These are phyloP conservation scores for Poeciliopsis turrubarensis DNA, from an alignment of 2,113 vertebrate species.

Conservation along the genomic window DNA sequence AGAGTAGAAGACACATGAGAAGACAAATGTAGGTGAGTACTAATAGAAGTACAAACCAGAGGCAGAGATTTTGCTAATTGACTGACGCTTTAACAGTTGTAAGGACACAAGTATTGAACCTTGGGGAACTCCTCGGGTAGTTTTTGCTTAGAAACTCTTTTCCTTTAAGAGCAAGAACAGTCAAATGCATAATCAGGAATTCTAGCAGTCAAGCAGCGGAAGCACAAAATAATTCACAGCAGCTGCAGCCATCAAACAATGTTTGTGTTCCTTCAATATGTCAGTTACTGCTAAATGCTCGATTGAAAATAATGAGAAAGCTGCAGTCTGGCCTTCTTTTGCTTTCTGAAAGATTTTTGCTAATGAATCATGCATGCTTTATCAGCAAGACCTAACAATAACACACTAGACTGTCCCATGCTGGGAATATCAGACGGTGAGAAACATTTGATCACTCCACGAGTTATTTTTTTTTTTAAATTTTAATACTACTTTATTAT, in stretches of 20 bases:
- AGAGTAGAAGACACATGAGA: neutral
- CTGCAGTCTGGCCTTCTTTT: no score
- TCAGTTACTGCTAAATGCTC: no score
- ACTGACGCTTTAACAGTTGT: neutral
- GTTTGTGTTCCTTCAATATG: no score
- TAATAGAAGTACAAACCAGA: neutral
- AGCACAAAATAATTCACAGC: neutral
- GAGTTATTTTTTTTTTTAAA: neutral
- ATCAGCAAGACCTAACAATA: constrained; percentile 31
- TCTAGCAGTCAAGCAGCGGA: neutral
- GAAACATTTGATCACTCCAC: constrained; percentile 21
- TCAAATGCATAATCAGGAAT: neutral
- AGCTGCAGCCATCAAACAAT: no score
- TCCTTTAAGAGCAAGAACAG: neutral
- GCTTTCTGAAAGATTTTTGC: no score
- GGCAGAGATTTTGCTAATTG: neutral
- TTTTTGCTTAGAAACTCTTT: neutral
- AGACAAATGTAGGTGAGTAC: neutral
- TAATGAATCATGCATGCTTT: no score
- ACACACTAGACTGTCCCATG: constrained; percentile 42
- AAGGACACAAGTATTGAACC: neutral
- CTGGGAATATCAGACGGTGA: constrained; percentile 34
- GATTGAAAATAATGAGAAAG: no score
- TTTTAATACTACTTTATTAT: neutral
- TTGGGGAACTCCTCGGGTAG: neutral